Conservation (phyloP, 2,113 vertebrate species). For the Trogon surrucura region DNA sequence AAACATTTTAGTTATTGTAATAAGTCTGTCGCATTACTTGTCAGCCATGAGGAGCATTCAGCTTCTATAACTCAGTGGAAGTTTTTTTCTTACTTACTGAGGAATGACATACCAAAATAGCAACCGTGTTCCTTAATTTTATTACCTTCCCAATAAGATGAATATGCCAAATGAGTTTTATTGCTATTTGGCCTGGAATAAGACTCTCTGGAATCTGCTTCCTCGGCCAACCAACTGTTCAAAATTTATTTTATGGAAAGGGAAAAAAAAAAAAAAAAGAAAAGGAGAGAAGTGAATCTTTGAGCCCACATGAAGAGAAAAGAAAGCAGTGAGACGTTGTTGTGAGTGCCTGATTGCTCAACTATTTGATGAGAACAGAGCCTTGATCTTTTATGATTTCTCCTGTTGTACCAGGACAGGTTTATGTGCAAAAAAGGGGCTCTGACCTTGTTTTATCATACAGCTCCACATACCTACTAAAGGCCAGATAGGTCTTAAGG, state of each 20-base stretch:
- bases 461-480: not conserved
- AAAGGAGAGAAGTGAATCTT: not conserved
- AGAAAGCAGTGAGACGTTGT: not conserved
- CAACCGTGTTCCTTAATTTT: slow-evolving; percentile 46
- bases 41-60: not conserved
- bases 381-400: not conserved
- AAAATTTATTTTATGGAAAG: slow-evolving; percentile 14
- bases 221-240: slow-evolving; percentile 3
- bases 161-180: slow-evolving; percentile 54
- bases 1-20: not conserved
- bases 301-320: not conserved
- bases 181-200: slow-evolving; percentile 38
- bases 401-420: not conserved
- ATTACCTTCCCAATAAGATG: slow-evolving; percentile 21
- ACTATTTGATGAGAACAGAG: not conserved
- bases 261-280: not conserved
- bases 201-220: slow-evolving; percentile 29
- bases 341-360: not conserved
- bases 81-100: slow-evolving; percentile 16
- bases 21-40: not conserved
- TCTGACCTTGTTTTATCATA: not conserved
- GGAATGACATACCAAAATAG: slow-evolving; percentile 38
- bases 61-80: not conserved
- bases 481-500: not conserved
- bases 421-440: not conserved